These are phyloP conservation scores for Oceanites oceanicus DNA, from an alignment of 2,113 vertebrate species.

Conservation along the genomic window DNA sequence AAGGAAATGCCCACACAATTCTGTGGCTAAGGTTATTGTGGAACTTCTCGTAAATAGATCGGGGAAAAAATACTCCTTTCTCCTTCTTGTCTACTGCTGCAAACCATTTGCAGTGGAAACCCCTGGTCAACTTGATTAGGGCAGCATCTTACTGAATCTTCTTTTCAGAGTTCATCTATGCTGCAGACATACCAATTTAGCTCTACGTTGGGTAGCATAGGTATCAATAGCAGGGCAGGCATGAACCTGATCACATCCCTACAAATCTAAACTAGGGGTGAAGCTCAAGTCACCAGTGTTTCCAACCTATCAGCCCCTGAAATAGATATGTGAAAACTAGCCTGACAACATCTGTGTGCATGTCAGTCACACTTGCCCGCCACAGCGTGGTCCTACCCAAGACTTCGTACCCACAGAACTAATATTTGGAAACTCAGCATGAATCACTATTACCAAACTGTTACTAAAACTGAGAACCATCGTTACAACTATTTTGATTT, in stretches of 20 bases:
- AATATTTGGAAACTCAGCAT: background rate
- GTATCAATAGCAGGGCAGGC: background rate
- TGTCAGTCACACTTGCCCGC: accelerated
- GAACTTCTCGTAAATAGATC: background rate
- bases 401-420: background rate
- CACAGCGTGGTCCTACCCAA: background rate
- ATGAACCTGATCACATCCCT: background rate
- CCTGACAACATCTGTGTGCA: background rate
- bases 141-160: background rate
- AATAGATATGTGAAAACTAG: background rate
- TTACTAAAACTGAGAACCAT: background rate
- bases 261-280: background rate
- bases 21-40: background rate
- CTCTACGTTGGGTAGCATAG: background rate
- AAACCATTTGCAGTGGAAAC: background rate
- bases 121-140: background rate
- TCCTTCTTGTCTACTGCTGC: background rate
- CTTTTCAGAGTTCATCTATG: background rate
- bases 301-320: background rate
- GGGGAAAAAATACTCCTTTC: background rate
- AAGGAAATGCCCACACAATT: background rate
- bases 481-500: background rate
- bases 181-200: background rate
- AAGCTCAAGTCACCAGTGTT: background rate
- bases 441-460: background rate